phyloP scores from a whole-genome alignment of 2,797 vertebrate genomes.

The Neomorphus geoffroyi region DNA sequence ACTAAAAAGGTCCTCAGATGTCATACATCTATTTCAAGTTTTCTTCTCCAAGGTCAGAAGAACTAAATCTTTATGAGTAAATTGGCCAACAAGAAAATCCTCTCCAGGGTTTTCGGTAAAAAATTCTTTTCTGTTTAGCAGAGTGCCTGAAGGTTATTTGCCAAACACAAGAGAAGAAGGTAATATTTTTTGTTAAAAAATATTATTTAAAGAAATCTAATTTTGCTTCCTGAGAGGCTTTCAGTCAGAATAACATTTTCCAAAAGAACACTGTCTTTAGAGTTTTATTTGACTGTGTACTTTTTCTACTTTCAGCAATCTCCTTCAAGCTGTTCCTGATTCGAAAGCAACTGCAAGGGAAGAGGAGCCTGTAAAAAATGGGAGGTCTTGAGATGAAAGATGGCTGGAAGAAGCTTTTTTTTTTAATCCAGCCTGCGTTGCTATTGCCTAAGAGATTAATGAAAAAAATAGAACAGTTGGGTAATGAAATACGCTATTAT shows the following conservation, averaged over 20 bases:
- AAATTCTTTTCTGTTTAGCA: not conserved
- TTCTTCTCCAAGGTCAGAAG: constrained; percentile 25
- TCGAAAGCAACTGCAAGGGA: not conserved
- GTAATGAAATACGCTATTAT: not conserved
- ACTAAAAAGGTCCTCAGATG: not conserved
- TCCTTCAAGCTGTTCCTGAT: not conserved
- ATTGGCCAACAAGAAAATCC: not conserved
- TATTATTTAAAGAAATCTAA: constrained; percentile 23
- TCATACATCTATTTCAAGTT: not conserved
- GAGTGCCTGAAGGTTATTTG: not conserved
- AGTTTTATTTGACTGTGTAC: not conserved
- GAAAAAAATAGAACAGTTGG: not conserved
- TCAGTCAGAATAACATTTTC: constrained; percentile 13
- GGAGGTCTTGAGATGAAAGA: constrained; percentile 10
- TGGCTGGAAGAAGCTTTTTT: not conserved
- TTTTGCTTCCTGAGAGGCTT: constrained; percentile 17
- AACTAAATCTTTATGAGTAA: not conserved
- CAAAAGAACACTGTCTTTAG: not conserved
- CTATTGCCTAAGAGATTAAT: not conserved
- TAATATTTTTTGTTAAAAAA: not conserved
- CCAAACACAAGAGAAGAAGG: not conserved
- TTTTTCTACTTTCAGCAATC: constrained; percentile 1
- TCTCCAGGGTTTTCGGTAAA: not conserved
- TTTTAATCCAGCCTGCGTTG: not conserved
- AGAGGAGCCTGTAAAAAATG: not conserved